Conservation (phyloP, 1,140 invertebrate genomes). For the Dufourea novaeangliae region DNA sequence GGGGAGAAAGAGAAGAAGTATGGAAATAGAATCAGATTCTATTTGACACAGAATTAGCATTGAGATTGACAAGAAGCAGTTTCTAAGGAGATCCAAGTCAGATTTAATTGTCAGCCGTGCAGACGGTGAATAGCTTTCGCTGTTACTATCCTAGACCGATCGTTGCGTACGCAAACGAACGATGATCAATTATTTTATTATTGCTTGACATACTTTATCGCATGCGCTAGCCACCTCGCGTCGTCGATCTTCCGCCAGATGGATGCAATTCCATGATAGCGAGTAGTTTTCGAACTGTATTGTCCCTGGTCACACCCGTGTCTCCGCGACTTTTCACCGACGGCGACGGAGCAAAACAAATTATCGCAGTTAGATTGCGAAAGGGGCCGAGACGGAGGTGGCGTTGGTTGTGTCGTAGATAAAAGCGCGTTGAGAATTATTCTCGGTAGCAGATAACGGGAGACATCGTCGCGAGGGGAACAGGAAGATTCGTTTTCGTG, state of each 20-base stretch:
- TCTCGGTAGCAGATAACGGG: constrained; percentile 4
- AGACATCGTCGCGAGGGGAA: not conserved
- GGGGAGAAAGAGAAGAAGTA: too few relatives aligned
- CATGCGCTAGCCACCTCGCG: too few relatives aligned
- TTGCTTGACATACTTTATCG: not conserved
- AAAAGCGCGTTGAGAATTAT: constrained; percentile 11
- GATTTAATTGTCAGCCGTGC: constrained; percentile 3
- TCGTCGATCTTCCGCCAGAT: not conserved
- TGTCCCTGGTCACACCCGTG: not conserved
- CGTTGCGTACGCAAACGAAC: not conserved
- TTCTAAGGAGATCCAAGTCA: not conserved
- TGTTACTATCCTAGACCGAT: not conserved
- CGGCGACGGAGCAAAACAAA: constrained; percentile 1
- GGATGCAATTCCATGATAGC: constrained; percentile 6
- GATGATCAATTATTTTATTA: constrained; percentile 10
- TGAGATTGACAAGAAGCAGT: not conserved
- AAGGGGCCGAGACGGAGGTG: not conserved
- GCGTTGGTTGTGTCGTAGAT: constrained; percentile 2
- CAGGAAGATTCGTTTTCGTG: not conserved
- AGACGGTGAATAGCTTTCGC: not conserved
- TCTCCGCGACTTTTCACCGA: not conserved
- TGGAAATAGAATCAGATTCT: too few relatives aligned
- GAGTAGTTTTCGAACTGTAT: not conserved
- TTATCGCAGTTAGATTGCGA: constrained; percentile 19
- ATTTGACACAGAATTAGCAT: too few relatives aligned